These are phyloP conservation scores for Pheosia tremula DNA, from an alignment of 2,888 invertebrate species.

Conservation along the genomic window DNA sequence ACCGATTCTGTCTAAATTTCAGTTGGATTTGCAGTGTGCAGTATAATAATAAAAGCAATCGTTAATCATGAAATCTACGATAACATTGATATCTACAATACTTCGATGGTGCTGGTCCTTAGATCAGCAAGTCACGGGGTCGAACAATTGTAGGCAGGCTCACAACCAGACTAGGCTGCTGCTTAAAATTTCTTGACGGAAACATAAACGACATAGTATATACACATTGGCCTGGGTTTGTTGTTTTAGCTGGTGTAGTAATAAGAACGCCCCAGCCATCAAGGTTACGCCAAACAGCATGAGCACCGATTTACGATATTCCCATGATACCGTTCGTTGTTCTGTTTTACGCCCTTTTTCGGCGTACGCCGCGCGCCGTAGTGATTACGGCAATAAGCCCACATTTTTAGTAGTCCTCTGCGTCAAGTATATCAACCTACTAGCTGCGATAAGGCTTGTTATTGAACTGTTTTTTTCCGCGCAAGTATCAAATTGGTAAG, in stretches of 20 bases:
- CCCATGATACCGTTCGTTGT: constrained; percentile 26
- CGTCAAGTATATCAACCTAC: neutral
- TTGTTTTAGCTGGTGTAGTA: constrained; percentile 24
- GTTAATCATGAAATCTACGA: no score
- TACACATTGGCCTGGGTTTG: constrained; percentile 16
- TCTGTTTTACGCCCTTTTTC: constrained; percentile 21
- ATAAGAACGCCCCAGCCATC: constrained; percentile 20
- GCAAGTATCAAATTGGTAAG: neutral
- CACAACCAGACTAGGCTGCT: neutral
- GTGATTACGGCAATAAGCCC: constrained; percentile 27
- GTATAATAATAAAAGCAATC: neutral
- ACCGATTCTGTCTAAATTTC: neutral
- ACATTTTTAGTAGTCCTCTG: constrained; percentile 19
- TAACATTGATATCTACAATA: no score
- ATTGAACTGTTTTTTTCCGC: neutral
- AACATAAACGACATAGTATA: neutral
- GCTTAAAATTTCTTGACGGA: no score
- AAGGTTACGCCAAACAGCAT: constrained; percentile 25
- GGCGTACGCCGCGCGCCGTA: constrained; percentile 10
- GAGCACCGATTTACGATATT: constrained; percentile 20
- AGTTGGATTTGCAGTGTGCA: neutral
- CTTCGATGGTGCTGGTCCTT: no score
- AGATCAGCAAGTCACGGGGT: no score
- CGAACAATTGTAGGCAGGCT: neutral
- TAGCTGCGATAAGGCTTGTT: neutral